Evolutionary conservation across 92 coral and sea anemone species (phyloP).

Genomic region (Zoanthus sansibaricus): DNA sequence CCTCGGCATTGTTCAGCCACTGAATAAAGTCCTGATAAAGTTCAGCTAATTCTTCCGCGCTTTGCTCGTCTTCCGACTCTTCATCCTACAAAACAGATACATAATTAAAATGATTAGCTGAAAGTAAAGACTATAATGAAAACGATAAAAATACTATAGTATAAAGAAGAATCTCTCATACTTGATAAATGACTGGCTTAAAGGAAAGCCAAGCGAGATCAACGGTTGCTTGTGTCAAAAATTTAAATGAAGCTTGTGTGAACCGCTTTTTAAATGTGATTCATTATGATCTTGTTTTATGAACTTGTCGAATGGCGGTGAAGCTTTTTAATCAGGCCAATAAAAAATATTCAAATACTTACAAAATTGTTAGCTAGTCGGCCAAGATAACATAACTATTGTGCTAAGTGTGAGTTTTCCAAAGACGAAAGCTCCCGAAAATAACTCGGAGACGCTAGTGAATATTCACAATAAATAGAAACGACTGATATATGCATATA

Average conservation of each 20-base stretch:
- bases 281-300: too few species aligned
- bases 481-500: background rate
- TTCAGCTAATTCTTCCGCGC: slow-evolving; percentile 30
- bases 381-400: too few species aligned
- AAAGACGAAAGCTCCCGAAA: background rate
- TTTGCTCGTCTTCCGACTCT: slow-evolving; percentile 26
- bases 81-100: slow-evolving; percentile 32
- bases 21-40: slow-evolving; percentile 48
- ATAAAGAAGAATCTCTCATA: too few species aligned
- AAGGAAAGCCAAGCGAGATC: too few species aligned
- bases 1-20: slow-evolving; percentile 78
- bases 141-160: background rate
- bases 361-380: too few species aligned
- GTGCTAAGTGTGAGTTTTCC: too few species aligned
- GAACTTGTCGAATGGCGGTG: background rate
- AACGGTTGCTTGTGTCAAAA: too few species aligned
- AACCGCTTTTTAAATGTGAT: too few species aligned
- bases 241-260: too few species aligned
- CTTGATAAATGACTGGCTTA: too few species aligned
- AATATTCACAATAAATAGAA: background rate
- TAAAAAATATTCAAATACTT: background rate
- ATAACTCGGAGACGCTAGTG: background rate
- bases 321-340: background rate
- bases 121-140: too few species aligned
- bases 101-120: too few species aligned